Evolutionary conservation across 2,888 invertebrate genomes (phyloP).

Genomic region (Leucozona laternaria): DNA sequence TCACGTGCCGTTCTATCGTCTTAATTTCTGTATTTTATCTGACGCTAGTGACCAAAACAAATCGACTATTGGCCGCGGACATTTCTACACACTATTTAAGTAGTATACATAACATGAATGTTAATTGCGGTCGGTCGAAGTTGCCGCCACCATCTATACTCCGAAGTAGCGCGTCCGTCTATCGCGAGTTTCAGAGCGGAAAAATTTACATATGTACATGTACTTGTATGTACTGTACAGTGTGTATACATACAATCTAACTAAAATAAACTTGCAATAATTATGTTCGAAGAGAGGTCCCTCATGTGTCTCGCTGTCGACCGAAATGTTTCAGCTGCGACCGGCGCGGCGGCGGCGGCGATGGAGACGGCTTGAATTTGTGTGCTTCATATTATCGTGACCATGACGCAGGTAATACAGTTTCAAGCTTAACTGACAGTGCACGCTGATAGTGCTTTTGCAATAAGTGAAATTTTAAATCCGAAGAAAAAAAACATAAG

Average conservation of each 20-base stretch:
- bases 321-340: slow-evolving; percentile 31
- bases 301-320: slow-evolving; percentile 49
- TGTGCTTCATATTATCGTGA: slow-evolving; percentile 18
- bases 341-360: background rate
- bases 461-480: slow-evolving; percentile 50
- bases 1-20: slow-evolving; percentile 49
- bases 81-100: slow-evolving; percentile 75
- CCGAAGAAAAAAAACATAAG: slow-evolving; percentile 24
- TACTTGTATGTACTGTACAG: background rate
- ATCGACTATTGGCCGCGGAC: slow-evolving; percentile 71
- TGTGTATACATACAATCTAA: slow-evolving; percentile 11
- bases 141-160: slow-evolving; percentile 6
- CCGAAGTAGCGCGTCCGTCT: slow-evolving; percentile 19
- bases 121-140: slow-evolving; percentile 66
- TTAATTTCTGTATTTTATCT: slow-evolving; percentile 53
- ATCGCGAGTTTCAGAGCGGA: slow-evolving; percentile 14
- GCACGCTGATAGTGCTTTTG: slow-evolving; percentile 35
- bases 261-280: slow-evolving; percentile 62
- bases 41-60: slow-evolving; percentile 72
- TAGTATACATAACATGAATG: slow-evolving; percentile 70
- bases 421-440: slow-evolving; percentile 51
- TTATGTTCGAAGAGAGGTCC: slow-evolving; percentile 70
- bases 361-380: slow-evolving; percentile 19
- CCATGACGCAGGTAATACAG: slow-evolving; percentile 71
- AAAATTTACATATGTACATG: slow-evolving; percentile 15